These are phyloP conservation scores for Rhagologus leucostigma DNA, from an alignment of 2,113 vertebrate species.

Conservation along the genomic window DNA sequence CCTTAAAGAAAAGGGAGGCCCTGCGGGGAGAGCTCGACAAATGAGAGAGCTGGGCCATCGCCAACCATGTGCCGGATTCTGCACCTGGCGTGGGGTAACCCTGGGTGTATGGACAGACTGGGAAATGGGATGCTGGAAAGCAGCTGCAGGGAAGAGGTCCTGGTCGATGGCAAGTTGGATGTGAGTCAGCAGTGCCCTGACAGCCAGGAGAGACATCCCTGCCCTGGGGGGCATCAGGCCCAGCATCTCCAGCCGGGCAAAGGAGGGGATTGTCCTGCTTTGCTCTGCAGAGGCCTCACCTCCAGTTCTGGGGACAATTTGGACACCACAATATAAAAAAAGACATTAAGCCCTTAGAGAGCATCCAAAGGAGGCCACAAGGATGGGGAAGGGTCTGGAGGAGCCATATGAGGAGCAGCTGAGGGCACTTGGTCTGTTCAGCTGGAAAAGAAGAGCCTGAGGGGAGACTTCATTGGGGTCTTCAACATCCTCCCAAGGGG, in stretches of 20 bases:
- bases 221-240: background rate
- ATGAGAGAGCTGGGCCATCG: background rate
- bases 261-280: background rate
- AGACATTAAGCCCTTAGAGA: background rate
- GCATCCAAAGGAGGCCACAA: background rate
- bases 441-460: background rate
- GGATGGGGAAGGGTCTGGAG: background rate
- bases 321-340: background rate
- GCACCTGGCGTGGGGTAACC: background rate
- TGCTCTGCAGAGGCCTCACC: background rate
- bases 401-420: background rate
- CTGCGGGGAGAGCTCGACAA: background rate
- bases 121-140: background rate
- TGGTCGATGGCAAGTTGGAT: background rate
- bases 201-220: background rate
- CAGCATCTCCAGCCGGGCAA: background rate
- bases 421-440: background rate
- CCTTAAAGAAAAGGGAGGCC: background rate
- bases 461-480: background rate
- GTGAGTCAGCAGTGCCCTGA: background rate
- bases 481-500: background rate
- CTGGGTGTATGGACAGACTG: background rate
- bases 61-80: fast-evolving
- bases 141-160: background rate
- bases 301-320: background rate